Evolutionary conservation across 2,113 vertebrate genomes (phyloP).

Genomic region (Aegithalos caudatus): DNA sequence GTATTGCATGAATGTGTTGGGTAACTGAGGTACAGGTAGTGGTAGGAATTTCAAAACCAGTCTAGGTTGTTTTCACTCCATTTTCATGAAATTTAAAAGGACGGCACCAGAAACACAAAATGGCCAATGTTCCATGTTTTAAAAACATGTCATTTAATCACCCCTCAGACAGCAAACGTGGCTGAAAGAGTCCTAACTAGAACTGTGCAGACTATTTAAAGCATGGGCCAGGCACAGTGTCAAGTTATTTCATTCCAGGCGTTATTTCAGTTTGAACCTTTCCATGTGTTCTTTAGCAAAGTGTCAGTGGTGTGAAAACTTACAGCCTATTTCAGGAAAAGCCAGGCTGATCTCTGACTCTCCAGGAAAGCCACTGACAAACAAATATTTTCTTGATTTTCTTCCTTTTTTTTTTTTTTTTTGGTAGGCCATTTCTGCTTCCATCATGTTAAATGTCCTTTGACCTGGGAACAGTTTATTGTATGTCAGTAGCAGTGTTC

Average conservation of each 20-base stretch:
- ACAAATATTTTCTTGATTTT: background rate
- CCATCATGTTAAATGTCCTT: background rate
- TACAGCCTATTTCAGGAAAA: conserved; percentile 3
- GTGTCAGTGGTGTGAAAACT: background rate
- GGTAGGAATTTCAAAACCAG: background rate
- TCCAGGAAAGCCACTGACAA: background rate
- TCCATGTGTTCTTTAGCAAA: conserved; percentile 1
- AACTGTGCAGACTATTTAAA: background rate
- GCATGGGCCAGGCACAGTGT: background rate
- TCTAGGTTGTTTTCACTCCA: background rate
- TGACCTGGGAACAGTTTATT: background rate
- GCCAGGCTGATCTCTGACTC: background rate
- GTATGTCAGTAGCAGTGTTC: background rate
- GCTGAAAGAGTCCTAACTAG: background rate
- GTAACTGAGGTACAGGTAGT: background rate
- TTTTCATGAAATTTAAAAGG: background rate
- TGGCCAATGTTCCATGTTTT: background rate
- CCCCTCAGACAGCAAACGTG: background rate
- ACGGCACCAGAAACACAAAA: background rate
- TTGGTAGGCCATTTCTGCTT: background rate
- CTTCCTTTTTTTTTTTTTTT: background rate
- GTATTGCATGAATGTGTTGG: background rate
- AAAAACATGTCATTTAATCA: conserved; percentile 6
- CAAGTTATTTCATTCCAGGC: background rate
- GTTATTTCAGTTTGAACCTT: background rate